phyloP scores from a whole-genome alignment of 2,888 invertebrate species.

The Drosophila paranaensis region DNA sequence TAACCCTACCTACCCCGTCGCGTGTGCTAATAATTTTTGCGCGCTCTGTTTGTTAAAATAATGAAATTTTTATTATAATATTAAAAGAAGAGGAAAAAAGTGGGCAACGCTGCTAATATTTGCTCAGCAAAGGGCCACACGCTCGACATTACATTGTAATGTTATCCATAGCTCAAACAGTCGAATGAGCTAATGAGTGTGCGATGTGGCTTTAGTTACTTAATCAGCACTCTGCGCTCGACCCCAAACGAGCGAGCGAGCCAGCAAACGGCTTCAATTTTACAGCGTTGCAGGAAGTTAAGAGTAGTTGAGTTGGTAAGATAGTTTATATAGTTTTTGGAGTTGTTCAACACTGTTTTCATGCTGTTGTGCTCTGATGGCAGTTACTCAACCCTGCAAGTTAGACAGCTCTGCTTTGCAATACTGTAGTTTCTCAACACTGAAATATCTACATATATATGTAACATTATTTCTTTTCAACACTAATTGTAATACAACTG shows the following conservation, averaged over 20 bases:
- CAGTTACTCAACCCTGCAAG: too few relatives aligned
- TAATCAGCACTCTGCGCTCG: slow-evolving; percentile 55
- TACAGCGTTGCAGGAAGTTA: neutral
- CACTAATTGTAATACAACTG: neutral
- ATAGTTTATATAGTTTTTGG: neutral
- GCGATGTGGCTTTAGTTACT: slow-evolving; percentile 45
- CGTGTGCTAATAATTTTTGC: slow-evolving; percentile 55
- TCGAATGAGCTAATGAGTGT: slow-evolving; percentile 51
- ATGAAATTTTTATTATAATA: slow-evolving; percentile 77
- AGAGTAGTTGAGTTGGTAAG: neutral
- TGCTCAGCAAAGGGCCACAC: slow-evolving; percentile 62
- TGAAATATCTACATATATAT: too few relatives aligned
- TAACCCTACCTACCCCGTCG: slow-evolving; percentile 16
- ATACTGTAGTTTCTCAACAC: too few relatives aligned
- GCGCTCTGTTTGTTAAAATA: slow-evolving; percentile 66
- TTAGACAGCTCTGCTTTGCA: too few relatives aligned
- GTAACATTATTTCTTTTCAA: neutral
- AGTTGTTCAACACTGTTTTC: neutral
- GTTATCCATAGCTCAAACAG: slow-evolving; percentile 59
- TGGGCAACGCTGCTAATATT: slow-evolving; percentile 68
- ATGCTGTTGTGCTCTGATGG: too few relatives aligned
- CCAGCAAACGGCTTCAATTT: too few relatives aligned
- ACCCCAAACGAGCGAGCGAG: neutral
- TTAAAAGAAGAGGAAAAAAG: slow-evolving; percentile 42
- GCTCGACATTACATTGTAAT: slow-evolving; percentile 55